Base-by-base conservation (phyloP, 2,797 vertebrate genomes). In the Girardinus metallicus region DNA sequence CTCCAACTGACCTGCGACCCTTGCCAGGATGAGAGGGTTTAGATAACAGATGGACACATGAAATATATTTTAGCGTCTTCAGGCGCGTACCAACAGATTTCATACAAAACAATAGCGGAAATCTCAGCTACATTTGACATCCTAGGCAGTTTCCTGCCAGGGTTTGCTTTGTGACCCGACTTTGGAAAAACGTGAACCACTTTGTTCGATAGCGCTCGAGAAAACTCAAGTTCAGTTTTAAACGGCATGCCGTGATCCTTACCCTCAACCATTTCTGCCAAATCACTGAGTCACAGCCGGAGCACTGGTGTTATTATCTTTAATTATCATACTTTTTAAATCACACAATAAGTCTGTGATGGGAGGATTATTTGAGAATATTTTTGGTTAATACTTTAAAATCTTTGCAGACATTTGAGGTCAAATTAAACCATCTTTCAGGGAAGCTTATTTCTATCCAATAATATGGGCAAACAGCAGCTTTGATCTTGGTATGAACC, bases 41-140 rank as follows among this genome's bases (percentile, higher is more conserved):
- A 53, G 51, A 3, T 3, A 26, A 26, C 51, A 4, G 51, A 53
- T 26, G 23, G 23, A 53, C 51, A 10, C 51, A 10, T 53, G 51
- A 26, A 53, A 4, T 10, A 53, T 53, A 53, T 53, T 53, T 53
- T 0, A 10, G 23, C 9, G 49, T 51, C 8, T 23, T 23, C 21
- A 51, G 49, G 1, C 18, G 6, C 21, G 21, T 3, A 23, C 21
- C 7, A 9, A 23, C 49, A 55, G 41, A 60, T 68, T 47, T 74
- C 8, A 80, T 47, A 60, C 44, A 43, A 81, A 83, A 85, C 21
- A 31, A 55, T 31, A 23, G 73, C 49, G 36, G 31, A 74, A 9
- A 16, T 72, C 53, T 49, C 51, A 39, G n/a, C 75, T 76, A 62
- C 29, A 60, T 29, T 73, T n/a, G 29, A n/a, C 26, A 39, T 36